Evolutionary conservation across 2,797 vertebrate genomes (phyloP), one percentile per base, ranked within the genome.

Genomic region (Yasuhikotakia modesta): DNA sequence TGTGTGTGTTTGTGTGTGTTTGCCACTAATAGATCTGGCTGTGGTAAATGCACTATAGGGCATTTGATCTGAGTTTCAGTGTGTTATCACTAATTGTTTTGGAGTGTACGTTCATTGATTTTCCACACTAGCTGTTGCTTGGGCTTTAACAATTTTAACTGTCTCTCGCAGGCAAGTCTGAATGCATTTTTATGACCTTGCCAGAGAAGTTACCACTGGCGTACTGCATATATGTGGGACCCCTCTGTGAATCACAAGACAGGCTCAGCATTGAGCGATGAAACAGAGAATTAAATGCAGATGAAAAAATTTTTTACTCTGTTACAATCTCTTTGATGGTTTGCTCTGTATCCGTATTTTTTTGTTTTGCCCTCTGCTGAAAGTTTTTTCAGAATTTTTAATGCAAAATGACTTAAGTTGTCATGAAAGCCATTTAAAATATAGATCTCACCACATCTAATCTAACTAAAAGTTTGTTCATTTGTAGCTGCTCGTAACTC

Each of bases 101-200:
- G 39, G 66, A 65, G 55, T 35, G 66, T 68, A 13, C 12, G 24
- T 39, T 70, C 45, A 79, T 70, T 84, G 79, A 84, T 84, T 81
- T 79, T 58, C 73, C 63, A 43, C 60, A 48, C 45, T 52, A 77
- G 69, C 66, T 77, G 73, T 52, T 70, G 76, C 64, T 73, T 82
- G 68, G 43, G 61, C 61, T 73, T 74, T 46, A 72, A n/a, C 68
- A 58, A 71, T 67, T 76, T 74, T 63, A 72, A 22, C 61, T 35
- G 22, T 66, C 52, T 69, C 64, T 27, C 46, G 69, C 69, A 82
- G 78, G 22, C 43, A 68, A 74, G 70, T 72, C 61, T 71, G 66
- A 10, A 55, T 84, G 71, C 78, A 76, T 81, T 79, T 84, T 81
- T 84, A 73, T 78, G 45, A 70, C 50, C 32, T 14, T 82, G 70